A percentile compares a stretch with the other conserved stretches of the same genome.
Conservation (phyloP, 1,140 invertebrate genomes). For the Sminthurinus signatus region DNA sequence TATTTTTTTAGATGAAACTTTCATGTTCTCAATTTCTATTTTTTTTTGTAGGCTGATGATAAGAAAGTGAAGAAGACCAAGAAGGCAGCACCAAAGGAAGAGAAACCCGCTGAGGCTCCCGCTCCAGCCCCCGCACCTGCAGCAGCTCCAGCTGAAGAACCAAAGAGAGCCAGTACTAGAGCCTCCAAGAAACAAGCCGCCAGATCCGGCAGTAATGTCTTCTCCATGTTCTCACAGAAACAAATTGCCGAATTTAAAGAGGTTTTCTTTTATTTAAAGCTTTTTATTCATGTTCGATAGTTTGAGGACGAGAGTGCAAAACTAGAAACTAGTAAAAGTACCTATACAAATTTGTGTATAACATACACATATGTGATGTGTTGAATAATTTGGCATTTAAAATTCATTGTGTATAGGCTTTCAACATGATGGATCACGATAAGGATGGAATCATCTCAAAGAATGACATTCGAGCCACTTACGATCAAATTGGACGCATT, state of each 20-base stretch:
- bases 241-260: slow-evolving; percentile 95
- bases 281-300: too few relatives aligned
- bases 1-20: too few relatives aligned
- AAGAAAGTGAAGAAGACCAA: slow-evolving; percentile 78
- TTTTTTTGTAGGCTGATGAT: slow-evolving; percentile 55
- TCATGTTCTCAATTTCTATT: too few relatives aligned
- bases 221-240: slow-evolving; percentile 91
- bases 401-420: slow-evolving; percentile 59
- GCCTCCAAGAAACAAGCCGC: slow-evolving; percentile 56
- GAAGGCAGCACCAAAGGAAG: slow-evolving; percentile 59
- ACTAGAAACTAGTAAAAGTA: too few relatives aligned
- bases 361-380: background rate
- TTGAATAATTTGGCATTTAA: slow-evolving; percentile 4
- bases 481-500: slow-evolving; percentile 87
- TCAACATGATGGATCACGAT: slow-evolving; percentile 97
- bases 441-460: slow-evolving; percentile 97
- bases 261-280: slow-evolving; percentile 50
- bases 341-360: background rate
- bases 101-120: slow-evolving; percentile 10
- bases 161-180: slow-evolving; percentile 52
- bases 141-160: slow-evolving; percentile 53
- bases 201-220: slow-evolving; percentile 84
- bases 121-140: slow-evolving; percentile 53
- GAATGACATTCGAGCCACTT: slow-evolving; percentile 89
- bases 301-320: too few relatives aligned